A percentile compares a stretch with the other conserved stretches of the same genome.
These are phyloP conservation scores for Tetrao urogallus DNA, from an alignment of 2,113 vertebrate species.

Conservation along the genomic window DNA sequence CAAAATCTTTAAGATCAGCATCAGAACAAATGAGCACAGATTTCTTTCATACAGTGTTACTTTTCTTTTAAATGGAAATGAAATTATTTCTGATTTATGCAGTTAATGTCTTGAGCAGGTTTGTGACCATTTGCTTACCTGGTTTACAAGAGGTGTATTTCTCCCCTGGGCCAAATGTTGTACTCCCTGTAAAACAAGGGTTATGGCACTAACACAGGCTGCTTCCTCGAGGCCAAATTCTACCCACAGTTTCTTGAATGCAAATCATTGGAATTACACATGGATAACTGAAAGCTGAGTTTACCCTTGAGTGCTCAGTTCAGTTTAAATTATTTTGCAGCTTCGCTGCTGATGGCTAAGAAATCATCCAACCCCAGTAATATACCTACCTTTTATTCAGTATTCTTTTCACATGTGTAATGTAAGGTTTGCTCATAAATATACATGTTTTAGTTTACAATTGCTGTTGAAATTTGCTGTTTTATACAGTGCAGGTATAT, in stretches of 20 bases:
- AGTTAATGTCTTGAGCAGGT: background rate
- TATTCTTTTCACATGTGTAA: conserved; percentile 46
- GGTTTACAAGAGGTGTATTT: conserved; percentile 31
- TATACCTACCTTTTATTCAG: conserved; percentile 42
- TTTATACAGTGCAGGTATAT: background rate
- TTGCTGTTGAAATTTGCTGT: conserved; percentile 2
- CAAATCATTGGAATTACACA: conserved; percentile 53
- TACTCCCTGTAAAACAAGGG: conserved; percentile 60
- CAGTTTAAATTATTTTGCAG: conserved; percentile 61
- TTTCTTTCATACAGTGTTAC: background rate
- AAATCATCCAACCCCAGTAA: conserved; percentile 37
- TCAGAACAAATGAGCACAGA: background rate
- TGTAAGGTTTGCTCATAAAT: conserved; percentile 52
- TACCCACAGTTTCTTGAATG: conserved; percentile 43
- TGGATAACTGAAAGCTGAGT: conserved; percentile 51
- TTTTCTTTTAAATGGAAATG: conserved; percentile 33
- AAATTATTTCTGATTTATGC: conserved; percentile 20
- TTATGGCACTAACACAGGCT: conserved; percentile 21
- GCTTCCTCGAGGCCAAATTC: conserved; percentile 47
- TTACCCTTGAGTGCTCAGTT: conserved; percentile 61
- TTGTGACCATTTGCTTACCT: conserved; percentile 24
- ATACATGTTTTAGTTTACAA: conserved; percentile 43
- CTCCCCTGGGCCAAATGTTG: conserved; percentile 30
- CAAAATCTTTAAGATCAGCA: background rate
- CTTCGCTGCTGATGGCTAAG: conserved; percentile 46